Percentiles rank a stretch among this genome's conserved stretches.
phyloP scores from a whole-genome alignment of 2,113 vertebrate genomes.

The Paramisgurnus dabryanus region DNA sequence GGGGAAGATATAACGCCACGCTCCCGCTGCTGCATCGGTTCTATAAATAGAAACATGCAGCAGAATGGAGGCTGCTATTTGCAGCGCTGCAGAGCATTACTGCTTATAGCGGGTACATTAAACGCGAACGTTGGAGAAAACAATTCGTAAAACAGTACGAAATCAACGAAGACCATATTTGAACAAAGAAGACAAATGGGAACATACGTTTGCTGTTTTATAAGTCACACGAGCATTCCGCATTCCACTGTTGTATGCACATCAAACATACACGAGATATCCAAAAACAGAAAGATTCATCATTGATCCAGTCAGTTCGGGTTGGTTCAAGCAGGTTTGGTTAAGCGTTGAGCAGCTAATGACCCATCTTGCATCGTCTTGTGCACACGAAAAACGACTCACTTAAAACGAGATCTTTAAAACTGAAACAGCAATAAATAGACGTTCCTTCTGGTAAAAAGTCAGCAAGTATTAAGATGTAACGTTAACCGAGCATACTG shows the following conservation, averaged over 20 bases:
- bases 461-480: not conserved
- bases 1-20: slow-evolving; percentile 67
- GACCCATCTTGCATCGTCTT: not conserved
- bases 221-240: not conserved
- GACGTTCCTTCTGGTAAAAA: not conserved
- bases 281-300: not conserved
- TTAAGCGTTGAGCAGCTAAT: not conserved
- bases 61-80: slow-evolving; percentile 76
- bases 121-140: not conserved
- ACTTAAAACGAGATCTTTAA: not conserved
- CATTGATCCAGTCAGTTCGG: not conserved
- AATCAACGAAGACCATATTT: not conserved
- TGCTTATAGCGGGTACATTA: slow-evolving; percentile 47
- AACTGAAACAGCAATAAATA: not conserved
- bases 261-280: slow-evolving; percentile 12
- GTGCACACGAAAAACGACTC: not conserved
- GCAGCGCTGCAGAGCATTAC: slow-evolving; percentile 58
- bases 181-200: not conserved
- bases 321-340: not conserved
- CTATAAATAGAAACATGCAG: slow-evolving; percentile 80
- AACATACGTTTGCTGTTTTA: not conserved
- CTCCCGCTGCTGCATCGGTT: slow-evolving; percentile 70
- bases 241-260: not conserved
- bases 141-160: not conserved
- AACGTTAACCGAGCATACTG: not conserved